phyloP scores from a whole-genome alignment of 2,888 invertebrate genomes.

The Lepidonotus clava region DNA sequence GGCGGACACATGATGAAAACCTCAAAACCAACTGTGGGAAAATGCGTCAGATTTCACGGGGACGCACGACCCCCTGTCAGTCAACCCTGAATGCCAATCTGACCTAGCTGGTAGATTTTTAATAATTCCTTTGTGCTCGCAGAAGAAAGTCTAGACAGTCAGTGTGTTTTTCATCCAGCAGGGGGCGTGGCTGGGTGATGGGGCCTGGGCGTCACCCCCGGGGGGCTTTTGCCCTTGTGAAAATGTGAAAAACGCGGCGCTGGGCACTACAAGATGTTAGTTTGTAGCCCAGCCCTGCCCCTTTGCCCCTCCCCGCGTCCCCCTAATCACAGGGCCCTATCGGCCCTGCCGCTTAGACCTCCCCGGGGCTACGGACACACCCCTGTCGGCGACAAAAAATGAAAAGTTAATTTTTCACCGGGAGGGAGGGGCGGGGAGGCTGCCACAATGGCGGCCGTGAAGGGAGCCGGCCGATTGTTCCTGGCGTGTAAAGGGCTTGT shows the following conservation, averaged over 20 bases:
- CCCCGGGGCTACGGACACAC: background rate
- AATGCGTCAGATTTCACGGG: too few species aligned
- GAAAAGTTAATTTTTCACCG: conserved; percentile 11
- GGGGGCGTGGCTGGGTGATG: background rate
- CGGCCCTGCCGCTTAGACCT: background rate
- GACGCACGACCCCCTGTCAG: too few species aligned
- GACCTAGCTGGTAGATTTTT: too few species aligned
- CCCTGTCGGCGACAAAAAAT: background rate
- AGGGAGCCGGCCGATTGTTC: background rate
- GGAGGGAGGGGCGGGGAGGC: background rate
- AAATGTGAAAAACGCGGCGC: too few species aligned
- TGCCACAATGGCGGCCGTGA: background rate
- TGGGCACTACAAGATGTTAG: conserved; percentile 8
- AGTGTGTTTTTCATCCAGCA: background rate
- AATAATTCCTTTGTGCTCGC: too few species aligned
- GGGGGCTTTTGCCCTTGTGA: background rate
- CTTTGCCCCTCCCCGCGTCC: background rate
- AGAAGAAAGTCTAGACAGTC: too few species aligned
- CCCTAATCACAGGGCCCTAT: background rate
- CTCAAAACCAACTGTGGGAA: too few species aligned
- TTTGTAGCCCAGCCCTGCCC: too few species aligned
- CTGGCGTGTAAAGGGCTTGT: background rate
- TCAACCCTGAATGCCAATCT: too few species aligned
- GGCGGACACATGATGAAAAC: too few species aligned
- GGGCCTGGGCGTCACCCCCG: background rate